These are phyloP conservation scores for Pollachius pollachius DNA, from an alignment of 2,113 vertebrate species.

Conservation along the genomic window DNA sequence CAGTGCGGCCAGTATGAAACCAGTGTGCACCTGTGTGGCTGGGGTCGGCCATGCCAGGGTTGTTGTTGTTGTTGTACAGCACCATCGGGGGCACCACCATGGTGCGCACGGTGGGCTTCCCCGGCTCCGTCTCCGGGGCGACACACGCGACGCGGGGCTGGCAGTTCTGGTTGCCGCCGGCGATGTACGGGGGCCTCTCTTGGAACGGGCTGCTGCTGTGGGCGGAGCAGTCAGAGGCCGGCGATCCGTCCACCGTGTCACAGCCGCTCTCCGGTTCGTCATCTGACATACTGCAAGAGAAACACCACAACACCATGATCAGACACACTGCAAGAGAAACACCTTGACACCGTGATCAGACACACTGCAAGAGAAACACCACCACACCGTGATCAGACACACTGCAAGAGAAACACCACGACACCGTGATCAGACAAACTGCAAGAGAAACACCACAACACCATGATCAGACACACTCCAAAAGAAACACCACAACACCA, in stretches of 20 bases:
- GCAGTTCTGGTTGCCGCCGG: conserved; percentile 79
- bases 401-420: no score
- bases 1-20: no score
- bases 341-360: no score
- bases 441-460: no score
- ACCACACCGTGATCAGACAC: no score
- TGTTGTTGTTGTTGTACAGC: conserved; percentile 81
- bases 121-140: conserved; percentile 72
- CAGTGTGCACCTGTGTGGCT: conserved; percentile 77
- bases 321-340: no score
- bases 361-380: no score
- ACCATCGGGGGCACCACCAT: conserved; percentile 89
- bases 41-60: conserved; percentile 69
- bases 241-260: conserved; percentile 90
- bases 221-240: conserved; percentile 85
- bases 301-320: background rate
- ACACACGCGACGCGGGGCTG: conserved; percentile 66
- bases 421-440: no score
- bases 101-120: conserved; percentile 83
- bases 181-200: conserved; percentile 79
- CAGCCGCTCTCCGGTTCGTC: conserved; percentile 94
- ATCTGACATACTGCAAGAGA: conserved; percentile 85
- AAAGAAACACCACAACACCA: no score
- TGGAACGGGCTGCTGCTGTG: conserved; percentile 83
- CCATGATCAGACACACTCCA: no score